Base-by-base conservation (phyloP, 1,140 invertebrate genomes). In the Diuraphis noxia region DNA sequence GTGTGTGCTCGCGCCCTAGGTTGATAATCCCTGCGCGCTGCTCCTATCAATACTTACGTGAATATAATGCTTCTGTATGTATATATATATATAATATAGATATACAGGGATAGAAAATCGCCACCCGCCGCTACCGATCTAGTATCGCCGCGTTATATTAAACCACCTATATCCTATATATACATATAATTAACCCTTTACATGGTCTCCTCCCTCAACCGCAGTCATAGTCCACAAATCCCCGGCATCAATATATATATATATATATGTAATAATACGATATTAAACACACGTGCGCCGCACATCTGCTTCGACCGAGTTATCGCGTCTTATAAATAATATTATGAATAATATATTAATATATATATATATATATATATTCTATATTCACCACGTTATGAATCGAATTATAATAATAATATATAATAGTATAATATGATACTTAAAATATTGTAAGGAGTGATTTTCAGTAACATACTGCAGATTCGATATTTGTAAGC, bases 161-260 rank as follows among this genome's bases (percentile, higher is more conserved):
- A 90, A 90, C 88, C 88, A 79, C 88, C 88, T 90, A 49, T 49
- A 90, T 90, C 88, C 88, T 90, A 49, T 49, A 90, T 90, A 90
- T 38, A 90, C 46, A 90, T 79, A 90, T 90, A 90, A 90, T 90
- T 90, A 90, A 90, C 88, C 88, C 88, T 90, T 86, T 46, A 85
- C n/a, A 46, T 23, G 23, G 40, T 38, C 34, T 49, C 7, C 38
- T 7, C 36, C 38, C 9, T 5, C 56, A 30, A 63, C 25, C 77
- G 6, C 77, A 34, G 77, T 56, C 56, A 72, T n/a, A 72, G 13
- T 72, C 30, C 56, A 72, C 56, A 72, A n/a, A 72, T 72, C 30
- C 56, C n/a, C 30, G 34, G 9, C 36, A 23, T 10, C 30, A n/a
- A 25, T 34, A 46, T 84, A 34, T 43, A 34, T 43, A 41, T 82